Conservation (phyloP, 2,888 invertebrate genomes). For the Anagyrus pseudococci region DNA sequence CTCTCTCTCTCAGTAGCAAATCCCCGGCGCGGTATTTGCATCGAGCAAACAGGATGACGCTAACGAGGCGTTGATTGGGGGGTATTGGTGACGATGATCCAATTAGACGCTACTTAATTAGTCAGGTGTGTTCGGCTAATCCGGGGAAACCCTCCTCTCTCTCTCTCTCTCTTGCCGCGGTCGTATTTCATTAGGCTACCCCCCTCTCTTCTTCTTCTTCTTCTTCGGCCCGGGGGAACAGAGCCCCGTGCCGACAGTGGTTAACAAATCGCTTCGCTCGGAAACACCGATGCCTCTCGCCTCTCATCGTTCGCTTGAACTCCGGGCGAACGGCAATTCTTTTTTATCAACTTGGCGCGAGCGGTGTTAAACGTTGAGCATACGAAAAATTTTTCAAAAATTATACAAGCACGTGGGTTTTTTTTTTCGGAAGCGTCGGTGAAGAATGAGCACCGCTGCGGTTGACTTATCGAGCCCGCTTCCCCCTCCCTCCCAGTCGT, state of each 20-base stretch:
- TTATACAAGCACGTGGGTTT: too few species aligned
- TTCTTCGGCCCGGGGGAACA: conserved; percentile 31
- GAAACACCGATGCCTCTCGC: neutral
- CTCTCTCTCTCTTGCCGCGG: conserved; percentile 4
- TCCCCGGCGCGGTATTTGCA: conserved; percentile 43
- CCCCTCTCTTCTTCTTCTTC: neutral
- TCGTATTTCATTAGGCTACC: conserved; percentile 50
- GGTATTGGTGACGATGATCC: conserved; percentile 57
- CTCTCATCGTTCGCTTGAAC: neutral
- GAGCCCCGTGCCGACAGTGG: conserved; percentile 44
- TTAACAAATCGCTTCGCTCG: conserved; percentile 41
- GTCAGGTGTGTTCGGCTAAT: conserved; percentile 55
- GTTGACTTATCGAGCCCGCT: conserved; percentile 4
- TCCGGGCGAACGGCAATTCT: neutral
- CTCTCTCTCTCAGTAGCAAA: conserved; percentile 24
- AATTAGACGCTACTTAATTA: conserved; percentile 56
- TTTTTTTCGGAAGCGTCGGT: neutral
- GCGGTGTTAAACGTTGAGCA: neutral
- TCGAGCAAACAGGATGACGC: conserved; percentile 52
- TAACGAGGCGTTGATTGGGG: conserved; percentile 56
- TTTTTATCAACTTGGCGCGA: neutral
- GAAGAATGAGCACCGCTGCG: conserved; percentile 47
- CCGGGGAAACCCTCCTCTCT: conserved; percentile 34
- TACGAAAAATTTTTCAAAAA: conserved; percentile 7
- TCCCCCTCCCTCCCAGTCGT: conserved; percentile 42